Evolutionary conservation across 1,140 invertebrate genomes (phyloP), one percentile per base, ranked within the genome.

Genomic region (Phthorimaea operculella): DNA sequence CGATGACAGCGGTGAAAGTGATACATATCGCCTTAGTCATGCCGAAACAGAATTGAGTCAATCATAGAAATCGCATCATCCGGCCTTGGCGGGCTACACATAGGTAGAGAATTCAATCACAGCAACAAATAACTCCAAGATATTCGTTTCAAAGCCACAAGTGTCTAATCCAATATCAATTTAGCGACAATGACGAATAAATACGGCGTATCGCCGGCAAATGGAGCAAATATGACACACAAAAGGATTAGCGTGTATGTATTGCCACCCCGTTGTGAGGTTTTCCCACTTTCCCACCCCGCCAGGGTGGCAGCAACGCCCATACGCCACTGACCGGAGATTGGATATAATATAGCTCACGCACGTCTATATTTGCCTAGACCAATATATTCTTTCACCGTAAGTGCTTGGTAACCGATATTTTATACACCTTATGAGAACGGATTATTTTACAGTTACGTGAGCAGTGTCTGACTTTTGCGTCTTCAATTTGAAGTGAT

Each of bases 281-380:
- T 47, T 17, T 16, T 11, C 21, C 51, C 36, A 55, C 44, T 45
- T n/a, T 49, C 51, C 53, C 53, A 55, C 58, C 36, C 50, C 17
- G 12, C 8, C 4, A 53, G 52, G 55, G 55, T 51, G 62, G 63
- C 54, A 55, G 51, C 16, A 53, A 51, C 44, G 56, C 44, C 53
- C 51, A 33, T 28, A 62, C 59, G 68, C 60, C 67, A 72, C 48
- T 63, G 62, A 68, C 67, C 66, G 67, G 59, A 64, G 57, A 60
- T 58, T 59, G 56, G 53, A 50, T 47, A 15, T 15, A 47, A 16
- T 47, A 15, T 15, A 47, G 9, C 12, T 51, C 60, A 52, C 48
- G 48, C 45, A 60, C 21, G 50, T 42, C 44, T 63, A 47, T 47
- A 47, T 47, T 17, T 47, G 44, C 44, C 16, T 16, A 17, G 21